Evolutionary conservation across 2,797 vertebrate genomes (phyloP), one percentile per base, ranked within the genome.

Genomic region (Triplophysa yarkandensis): DNA sequence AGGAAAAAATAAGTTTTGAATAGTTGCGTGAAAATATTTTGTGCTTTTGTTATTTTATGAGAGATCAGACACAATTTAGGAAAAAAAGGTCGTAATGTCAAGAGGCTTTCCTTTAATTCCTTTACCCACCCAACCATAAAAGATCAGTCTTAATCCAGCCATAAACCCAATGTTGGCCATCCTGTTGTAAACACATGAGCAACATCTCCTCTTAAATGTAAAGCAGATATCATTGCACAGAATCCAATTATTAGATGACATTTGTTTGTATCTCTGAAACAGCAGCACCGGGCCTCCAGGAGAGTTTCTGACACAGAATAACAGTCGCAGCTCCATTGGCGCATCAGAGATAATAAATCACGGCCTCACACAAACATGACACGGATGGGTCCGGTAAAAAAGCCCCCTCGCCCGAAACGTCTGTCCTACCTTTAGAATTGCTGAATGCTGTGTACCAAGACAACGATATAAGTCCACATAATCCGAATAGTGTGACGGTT

Each of bases 361-460:
- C 25, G 27, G 28, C 36, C 17, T 21, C 44, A 17, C 36, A 69
- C 21, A 27, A n/a, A 27, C 41, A 48, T n/a, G 55, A 71, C 9
- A 58, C 70, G 36, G 32, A 11, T 6, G 55, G 27, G 27, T 61
- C 43, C 28, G 43, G 16, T 68, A 68, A 50, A 16, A 52, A 14
- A 50, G 66, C 58, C 55, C 52, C 16, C 54, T 19, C n/a, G 19
- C 25, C 36, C 64, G 34, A 17, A 21, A 13, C 4, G 34, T 23
- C 6, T 19, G 34, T 69, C 81, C 87, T 92, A 97, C 96, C 96
- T 96, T 95, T 96, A 88, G 95, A 95, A 88, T 93, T 94, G 91
- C 94, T 92, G 92, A 97, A 97, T 84, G 95, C 95, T 84, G 96
- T 95, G 94, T 95, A 97, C 96, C 96, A 98, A 86, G 96, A 97